Conservation (phyloP, 2,797 vertebrate species). For the Diplodus puntazzo region DNA sequence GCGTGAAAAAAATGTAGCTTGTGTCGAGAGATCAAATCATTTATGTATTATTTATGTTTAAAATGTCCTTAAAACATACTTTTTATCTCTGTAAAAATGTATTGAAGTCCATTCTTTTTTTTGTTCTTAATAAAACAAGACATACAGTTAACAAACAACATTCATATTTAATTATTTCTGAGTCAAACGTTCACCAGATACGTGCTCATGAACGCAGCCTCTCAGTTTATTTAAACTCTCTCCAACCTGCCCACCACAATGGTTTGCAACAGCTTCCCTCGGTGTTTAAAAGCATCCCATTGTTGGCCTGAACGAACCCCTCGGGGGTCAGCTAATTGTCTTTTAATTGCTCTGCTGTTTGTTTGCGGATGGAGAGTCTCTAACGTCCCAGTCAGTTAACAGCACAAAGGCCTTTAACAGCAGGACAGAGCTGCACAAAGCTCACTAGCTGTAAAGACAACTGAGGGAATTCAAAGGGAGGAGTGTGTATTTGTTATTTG, state of each 20-base stretch:
- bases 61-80: not conserved
- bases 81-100: not conserved
- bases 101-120: not conserved
- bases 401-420: conserved; percentile 74
- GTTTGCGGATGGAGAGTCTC: conserved; percentile 65
- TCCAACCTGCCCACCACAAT: conserved; percentile 1
- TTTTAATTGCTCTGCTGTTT: conserved; percentile 71
- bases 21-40: conserved; percentile 17
- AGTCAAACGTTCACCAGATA: not conserved
- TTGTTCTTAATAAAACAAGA: not conserved
- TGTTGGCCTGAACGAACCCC: conserved; percentile 58
- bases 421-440: conserved; percentile 49
- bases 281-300: conserved; percentile 53
- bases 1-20: conserved; percentile 28
- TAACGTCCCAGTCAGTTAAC: conserved; percentile 61
- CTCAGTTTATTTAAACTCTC: conserved; percentile 3
- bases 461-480: conserved; percentile 19
- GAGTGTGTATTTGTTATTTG: conserved; percentile 2
- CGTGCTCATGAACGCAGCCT: not conserved
- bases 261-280: conserved; percentile 13
- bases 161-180: not conserved
- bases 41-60: not conserved
- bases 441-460: conserved; percentile 54
- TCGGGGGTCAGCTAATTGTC: conserved; percentile 70
- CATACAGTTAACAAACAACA: not conserved